These are phyloP conservation scores for Coilia nasus DNA, from an alignment of 2,797 vertebrate genomes.

Conservation along the genomic window DNA sequence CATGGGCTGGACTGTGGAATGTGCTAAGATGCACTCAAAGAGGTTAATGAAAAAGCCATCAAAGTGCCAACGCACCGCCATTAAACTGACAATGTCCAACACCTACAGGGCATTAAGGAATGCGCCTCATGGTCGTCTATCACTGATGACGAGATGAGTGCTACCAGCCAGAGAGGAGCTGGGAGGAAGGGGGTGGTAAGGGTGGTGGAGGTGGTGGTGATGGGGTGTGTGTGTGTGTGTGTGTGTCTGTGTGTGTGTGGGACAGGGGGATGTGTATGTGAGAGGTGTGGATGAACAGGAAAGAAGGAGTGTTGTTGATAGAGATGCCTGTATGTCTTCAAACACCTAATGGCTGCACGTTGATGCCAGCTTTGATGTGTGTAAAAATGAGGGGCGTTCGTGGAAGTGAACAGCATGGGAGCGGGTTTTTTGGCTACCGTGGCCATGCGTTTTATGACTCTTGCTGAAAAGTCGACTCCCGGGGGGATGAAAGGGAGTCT, in stretches of 20 bases:
- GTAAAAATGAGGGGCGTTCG: background rate
- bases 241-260: no score
- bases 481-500: slow-evolving; percentile 14
- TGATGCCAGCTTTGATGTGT: slow-evolving; percentile 11
- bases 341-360: background rate
- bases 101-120: slow-evolving; percentile 13
- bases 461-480: slow-evolving; percentile 17
- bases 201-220: background rate
- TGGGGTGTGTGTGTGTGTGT: no score
- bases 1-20: slow-evolving; percentile 49
- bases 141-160: background rate
- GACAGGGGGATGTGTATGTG: no score
- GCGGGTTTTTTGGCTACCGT: background rate
- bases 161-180: background rate
- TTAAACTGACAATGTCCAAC: slow-evolving; percentile 21
- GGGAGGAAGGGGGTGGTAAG: background rate
- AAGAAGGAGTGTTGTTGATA: background rate
- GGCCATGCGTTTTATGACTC: background rate
- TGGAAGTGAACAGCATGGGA: background rate
- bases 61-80: slow-evolving; percentile 8
- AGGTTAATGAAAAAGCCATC: slow-evolving; percentile 52
- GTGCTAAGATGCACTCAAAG: slow-evolving; percentile 46
- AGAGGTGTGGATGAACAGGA: background rate
- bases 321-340: slow-evolving; percentile 14
- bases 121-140: background rate